Evolutionary conservation across 2,888 invertebrate genomes (phyloP), one percentile per base, ranked within the genome.

Genomic region (Drosophila diplacantha): DNA sequence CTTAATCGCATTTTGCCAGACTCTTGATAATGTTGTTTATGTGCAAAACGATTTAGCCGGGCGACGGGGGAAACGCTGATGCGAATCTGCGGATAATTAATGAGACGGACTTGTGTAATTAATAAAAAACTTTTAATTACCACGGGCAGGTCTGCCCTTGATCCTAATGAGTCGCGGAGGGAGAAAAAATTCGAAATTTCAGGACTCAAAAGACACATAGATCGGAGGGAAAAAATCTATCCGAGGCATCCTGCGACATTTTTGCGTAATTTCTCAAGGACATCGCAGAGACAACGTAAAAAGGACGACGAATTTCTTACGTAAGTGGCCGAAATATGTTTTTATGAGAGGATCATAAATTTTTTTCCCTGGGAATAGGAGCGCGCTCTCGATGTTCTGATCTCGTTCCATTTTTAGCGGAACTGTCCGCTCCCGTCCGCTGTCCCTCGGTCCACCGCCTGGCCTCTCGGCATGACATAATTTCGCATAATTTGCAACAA

Each of bases 371-470:
- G 57, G 82, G 81, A 80, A 80, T 83, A 78, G 75, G 72, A 80
- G 66, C 72, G 72, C 80, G 80, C 72, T 80, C 81, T 80, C 81
- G 64, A 83, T 80, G 80, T 80, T 80, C 80, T 83, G 83, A 78
- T 80, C 83, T 83, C 72, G 82, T 78, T 78, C 74, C 78, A 77
- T 69, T 69, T 69, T 69, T 69, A 69, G 68, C 63, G 62, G 71
- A 58, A 66, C 51, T 43, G 47, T 35, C 47, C 34, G 20, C 18
- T 3, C 9, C 34, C 2, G 52, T 34, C 56, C 63, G 18, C 1
- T 9, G 58, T 55, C 58, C 56, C 35, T 35, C 22, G n/a, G 44
- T 60, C 41, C 44, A 20, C 41, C 55, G 64, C 24, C 57, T 38
- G 50, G 62, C 26, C 59, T 43, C 77, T 54, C 82, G 65, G 71